Conservation (phyloP, 2,797 vertebrate species). For the Telmatherina bonti region DNA sequence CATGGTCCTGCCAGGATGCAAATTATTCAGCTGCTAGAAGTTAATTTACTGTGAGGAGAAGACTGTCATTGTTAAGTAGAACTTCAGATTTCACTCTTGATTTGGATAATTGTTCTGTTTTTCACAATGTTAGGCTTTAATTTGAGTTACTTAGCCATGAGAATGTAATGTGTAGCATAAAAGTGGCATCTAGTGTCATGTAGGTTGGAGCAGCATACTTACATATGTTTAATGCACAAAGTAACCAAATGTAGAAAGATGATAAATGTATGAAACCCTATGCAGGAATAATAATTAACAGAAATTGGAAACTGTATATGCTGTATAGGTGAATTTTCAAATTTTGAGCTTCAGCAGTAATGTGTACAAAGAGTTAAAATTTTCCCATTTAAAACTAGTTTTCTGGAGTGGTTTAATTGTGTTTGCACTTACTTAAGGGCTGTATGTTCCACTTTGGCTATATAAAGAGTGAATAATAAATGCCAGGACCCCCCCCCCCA, state of each 20-base stretch:
- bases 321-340: conserved; percentile 96
- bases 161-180: conserved; percentile 85
- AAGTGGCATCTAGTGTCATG: conserved; percentile 80
- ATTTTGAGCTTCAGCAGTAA: conserved; percentile 91
- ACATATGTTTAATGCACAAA: conserved; percentile 87
- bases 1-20: conserved; percentile 72
- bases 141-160: conserved; percentile 83
- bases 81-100: conserved; percentile 74
- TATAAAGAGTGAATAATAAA: conserved; percentile 89
- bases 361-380: conserved; percentile 91
- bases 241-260: conserved; percentile 96
- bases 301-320: conserved; percentile 93
- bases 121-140: conserved; percentile 80
- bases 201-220: conserved; percentile 86
- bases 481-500: conserved; percentile 76
- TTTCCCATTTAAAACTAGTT: conserved; percentile 90
- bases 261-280: conserved; percentile 90
- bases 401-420: conserved; percentile 91
- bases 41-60: conserved; percentile 79
- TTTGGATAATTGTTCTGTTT: conserved; percentile 70
- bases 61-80: conserved; percentile 71
- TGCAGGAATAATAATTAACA: conserved; percentile 95
- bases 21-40: conserved; percentile 78
- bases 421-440: conserved; percentile 93
- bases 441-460: conserved; percentile 91